phyloP scores from a whole-genome alignment of 2,888 invertebrate species.

The Dinocampus coccinellae region DNA sequence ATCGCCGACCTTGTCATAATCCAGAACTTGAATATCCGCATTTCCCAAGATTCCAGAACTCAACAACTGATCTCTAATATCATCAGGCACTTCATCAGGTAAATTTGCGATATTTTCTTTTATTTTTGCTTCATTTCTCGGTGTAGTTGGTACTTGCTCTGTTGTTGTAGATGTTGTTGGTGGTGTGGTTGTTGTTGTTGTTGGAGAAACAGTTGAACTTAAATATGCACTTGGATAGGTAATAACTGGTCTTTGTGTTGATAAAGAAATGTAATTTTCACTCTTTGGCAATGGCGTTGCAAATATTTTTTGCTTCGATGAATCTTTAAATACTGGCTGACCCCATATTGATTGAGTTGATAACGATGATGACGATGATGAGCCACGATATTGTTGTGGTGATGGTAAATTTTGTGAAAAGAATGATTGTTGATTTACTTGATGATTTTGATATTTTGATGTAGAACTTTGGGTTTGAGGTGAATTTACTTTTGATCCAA shows the following conservation, averaged over 20 bases:
- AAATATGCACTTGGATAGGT: constrained; percentile 69
- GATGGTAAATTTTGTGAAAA: constrained; percentile 56
- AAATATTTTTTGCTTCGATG: constrained; percentile 58
- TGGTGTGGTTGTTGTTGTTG: constrained; percentile 70
- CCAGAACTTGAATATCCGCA: constrained; percentile 88
- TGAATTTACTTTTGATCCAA: constrained; percentile 38
- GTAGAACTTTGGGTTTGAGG: constrained; percentile 57
- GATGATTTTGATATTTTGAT: constrained; percentile 54
- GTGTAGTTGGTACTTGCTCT: constrained; percentile 70
- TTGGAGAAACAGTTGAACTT: constrained; percentile 67
- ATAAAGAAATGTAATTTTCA: constrained; percentile 63
- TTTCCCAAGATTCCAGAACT: constrained; percentile 89
- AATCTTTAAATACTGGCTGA: constrained; percentile 53
- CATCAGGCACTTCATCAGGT: constrained; percentile 91
- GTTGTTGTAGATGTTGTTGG: constrained; percentile 72
- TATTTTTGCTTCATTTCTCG: constrained; percentile 72
- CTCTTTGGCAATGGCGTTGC: constrained; percentile 60
- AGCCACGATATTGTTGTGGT: constrained; percentile 62
- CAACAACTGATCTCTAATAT: constrained; percentile 84
- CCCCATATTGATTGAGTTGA: constrained; percentile 59
- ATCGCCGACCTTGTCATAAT: constrained; percentile 90
- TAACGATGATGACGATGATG: constrained; percentile 29
- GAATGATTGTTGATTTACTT: constrained; percentile 62
- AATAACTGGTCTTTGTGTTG: constrained; percentile 65
- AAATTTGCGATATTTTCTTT: constrained; percentile 70